Evolutionary conservation across 2,888 invertebrate species (phyloP).

Genomic region (Galerucella pusilla): DNA sequence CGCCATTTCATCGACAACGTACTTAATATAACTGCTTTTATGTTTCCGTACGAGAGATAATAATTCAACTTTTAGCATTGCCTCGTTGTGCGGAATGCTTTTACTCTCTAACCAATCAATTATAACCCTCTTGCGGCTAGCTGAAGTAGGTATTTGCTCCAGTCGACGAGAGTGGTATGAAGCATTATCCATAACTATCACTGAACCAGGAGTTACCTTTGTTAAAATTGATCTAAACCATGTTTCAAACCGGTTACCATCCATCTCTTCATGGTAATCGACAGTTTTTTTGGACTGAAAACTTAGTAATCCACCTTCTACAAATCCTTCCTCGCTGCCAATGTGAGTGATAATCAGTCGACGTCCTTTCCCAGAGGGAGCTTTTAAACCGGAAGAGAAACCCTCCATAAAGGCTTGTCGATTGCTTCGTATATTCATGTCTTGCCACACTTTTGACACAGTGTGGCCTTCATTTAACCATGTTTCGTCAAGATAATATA

Average conservation of each 20-base stretch:
- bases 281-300: neutral
- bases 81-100: no score
- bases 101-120: no score
- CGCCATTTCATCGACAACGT: neutral
- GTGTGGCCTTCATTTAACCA: no score
- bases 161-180: no score
- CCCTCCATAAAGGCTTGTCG: neutral
- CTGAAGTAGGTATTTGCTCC: no score
- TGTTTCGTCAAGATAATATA: no score
- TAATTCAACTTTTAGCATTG: no score
- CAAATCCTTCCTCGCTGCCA: slow-evolving; percentile 14
- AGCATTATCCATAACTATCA: no score
- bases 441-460: neutral
- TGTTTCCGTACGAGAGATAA: no score
- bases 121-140: no score
- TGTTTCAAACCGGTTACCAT: neutral
- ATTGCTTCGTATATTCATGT: neutral
- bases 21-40: neutral
- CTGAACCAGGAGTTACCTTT: no score
- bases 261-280: slow-evolving; percentile 16
- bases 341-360: slow-evolving; percentile 16
- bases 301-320: neutral
- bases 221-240: neutral
- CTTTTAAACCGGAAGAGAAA: neutral
- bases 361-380: slow-evolving; percentile 2